phyloP scores from a whole-genome alignment of 2,113 vertebrate species.

The Albula goreensis region DNA sequence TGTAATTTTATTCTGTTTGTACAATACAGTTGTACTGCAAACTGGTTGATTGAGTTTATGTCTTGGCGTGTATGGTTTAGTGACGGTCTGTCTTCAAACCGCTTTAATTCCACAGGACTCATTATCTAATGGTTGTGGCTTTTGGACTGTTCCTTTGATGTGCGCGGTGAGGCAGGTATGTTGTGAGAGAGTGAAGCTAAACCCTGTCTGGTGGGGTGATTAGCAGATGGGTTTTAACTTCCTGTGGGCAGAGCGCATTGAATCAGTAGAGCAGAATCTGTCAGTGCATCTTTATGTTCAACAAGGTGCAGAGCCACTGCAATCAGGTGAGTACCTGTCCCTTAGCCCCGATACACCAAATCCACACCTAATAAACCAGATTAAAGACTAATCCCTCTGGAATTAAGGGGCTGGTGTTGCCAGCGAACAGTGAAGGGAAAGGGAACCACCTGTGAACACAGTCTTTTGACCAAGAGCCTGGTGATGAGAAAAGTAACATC shows the following conservation, averaged over 20 bases:
- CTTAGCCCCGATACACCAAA: background rate
- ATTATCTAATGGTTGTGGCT: no score
- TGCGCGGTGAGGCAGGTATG: background rate
- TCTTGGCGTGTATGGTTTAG: no score
- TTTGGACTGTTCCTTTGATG: no score
- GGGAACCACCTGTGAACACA: background rate
- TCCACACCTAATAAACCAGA: background rate
- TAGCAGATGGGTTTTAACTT: background rate
- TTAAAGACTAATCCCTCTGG: background rate
- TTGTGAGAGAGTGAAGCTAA: background rate
- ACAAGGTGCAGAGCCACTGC: background rate
- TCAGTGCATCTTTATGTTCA: background rate
- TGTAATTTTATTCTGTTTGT: no score
- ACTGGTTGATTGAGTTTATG: no score
- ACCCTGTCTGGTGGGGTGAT: background rate
- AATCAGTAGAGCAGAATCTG: no score
- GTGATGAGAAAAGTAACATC: background rate
- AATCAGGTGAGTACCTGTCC: background rate
- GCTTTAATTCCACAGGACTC: no score
- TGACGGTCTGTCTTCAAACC: no score
- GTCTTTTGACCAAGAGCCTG: background rate
- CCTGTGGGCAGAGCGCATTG: background rate
- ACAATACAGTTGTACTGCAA: no score
- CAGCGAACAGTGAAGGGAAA: background rate
- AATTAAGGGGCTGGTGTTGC: background rate